Evolutionary conservation across 2,888 invertebrate genomes (phyloP), one percentile per base, ranked within the genome.

Genomic region (Pegoplata infirma): DNA sequence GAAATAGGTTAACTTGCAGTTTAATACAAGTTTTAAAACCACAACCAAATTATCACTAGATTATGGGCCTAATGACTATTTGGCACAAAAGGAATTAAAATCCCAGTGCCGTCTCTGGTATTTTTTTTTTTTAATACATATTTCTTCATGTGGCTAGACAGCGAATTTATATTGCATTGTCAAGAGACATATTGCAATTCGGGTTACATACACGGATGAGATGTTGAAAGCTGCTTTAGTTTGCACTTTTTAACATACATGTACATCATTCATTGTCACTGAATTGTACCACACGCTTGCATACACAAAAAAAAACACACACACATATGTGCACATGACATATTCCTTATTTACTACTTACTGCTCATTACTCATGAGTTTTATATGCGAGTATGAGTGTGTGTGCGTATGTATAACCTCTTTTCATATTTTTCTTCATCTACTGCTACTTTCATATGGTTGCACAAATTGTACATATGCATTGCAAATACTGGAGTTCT

Each of bases 251-350:
- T 61, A 69, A 61, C 64, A 59, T 55, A 64, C 47, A 47, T 71
- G 59, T 66, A 47, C 69, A 78, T 78, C 78, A 78, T 69, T 78
- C 78, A 78, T 69, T 78, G 78, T 74, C 78, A 71, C 44, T 61
- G 28, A 12, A 40, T 53, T 49, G 23, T 23, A 25, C 32, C 10
- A 40, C 8, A 28, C 3, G 46, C 19, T 36, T 19, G 16, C 16
- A n/a, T 16, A 21, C 36, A n/a, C n/a, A n/a, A n/a, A n/a, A n/a
- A n/a, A n/a, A n/a, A n/a, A n/a, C n/a, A n/a, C n/a, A n/a, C n/a
- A n/a, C n/a, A n/a, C 21, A 25, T 25, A 32, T 36, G 16, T 4
- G 14, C 32, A 49, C 47, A 63, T 72, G 56, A 47, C n/a, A 72
- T 47, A 64, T 56, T 64, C 17, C 47, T 25, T 55, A 73, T 73